A percentile compares a stretch with the other conserved stretches of the same genome.
phyloP scores from a whole-genome alignment of 2,888 invertebrate species.

The Diabrotica balteata region DNA sequence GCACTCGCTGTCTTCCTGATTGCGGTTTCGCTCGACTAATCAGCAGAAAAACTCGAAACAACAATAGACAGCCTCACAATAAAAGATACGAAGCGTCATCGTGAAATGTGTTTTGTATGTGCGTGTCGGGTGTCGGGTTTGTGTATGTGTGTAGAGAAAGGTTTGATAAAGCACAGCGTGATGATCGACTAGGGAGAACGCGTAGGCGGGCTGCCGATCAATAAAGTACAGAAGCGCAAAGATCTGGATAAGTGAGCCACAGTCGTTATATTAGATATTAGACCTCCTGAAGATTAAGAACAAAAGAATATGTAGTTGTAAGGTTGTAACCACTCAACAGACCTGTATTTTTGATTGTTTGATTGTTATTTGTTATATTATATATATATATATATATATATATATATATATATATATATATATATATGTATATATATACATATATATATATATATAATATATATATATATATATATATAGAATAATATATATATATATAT shows the following conservation, averaged over 20 bases:
- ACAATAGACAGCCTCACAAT: constrained; percentile 25
- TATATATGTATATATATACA: no score
- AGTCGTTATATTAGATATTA: no score
- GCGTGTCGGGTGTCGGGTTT: constrained; percentile 1
- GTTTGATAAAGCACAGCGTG: constrained; percentile 36
- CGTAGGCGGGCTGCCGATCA: constrained; percentile 40
- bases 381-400: no score
- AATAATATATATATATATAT: no score
- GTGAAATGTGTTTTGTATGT: constrained; percentile 15
- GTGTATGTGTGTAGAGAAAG: constrained; percentile 23
- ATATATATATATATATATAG: no score
- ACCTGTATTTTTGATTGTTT: no score
- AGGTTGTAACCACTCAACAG: no score
- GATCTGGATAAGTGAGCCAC: constrained; percentile 5
- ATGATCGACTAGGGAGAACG: constrained; percentile 34
- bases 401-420: no score
- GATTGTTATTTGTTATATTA: no score
- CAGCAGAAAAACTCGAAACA: constrained; percentile 29
- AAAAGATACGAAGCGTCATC: constrained; percentile 29
- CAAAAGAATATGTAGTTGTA: no score
- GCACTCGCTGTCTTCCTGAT: constrained; percentile 13
- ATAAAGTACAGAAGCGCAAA: constrained; percentile 38
- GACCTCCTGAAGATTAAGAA: no score
- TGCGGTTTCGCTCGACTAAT: constrained; percentile 28
- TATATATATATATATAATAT: no score